These are phyloP conservation scores for Phylloscopus whistleri DNA, from an alignment of 2,113 vertebrate genomes.

Conservation along the genomic window DNA sequence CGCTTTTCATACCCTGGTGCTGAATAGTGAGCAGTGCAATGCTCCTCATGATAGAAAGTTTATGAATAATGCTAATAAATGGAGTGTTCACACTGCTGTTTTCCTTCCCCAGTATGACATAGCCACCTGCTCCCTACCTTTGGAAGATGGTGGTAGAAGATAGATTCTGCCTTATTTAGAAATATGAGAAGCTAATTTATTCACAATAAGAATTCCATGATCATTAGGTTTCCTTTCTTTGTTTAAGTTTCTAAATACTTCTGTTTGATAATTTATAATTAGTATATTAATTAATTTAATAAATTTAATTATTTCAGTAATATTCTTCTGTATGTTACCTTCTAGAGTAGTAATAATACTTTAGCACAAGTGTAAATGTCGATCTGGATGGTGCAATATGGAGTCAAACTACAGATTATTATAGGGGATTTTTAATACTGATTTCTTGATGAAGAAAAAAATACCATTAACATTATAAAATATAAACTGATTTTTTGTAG, in stretches of 20 bases:
- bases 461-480: not conserved
- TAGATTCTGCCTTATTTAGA: slow-evolving; percentile 36
- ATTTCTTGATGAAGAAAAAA: not conserved
- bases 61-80: slow-evolving; percentile 72
- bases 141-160: slow-evolving; percentile 3
- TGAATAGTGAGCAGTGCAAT: slow-evolving; percentile 51
- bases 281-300: not conserved
- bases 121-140: slow-evolving; percentile 61
- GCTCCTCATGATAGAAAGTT: slow-evolving; percentile 50
- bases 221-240: not conserved
- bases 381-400: not conserved
- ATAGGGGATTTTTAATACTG: rapidly evolving
- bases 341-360: not conserved
- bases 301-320: not conserved
- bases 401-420: not conserved
- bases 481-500: not conserved
- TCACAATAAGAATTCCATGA: not conserved
- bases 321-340: not conserved
- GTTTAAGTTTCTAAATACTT: not conserved
- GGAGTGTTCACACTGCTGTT: slow-evolving; percentile 25
- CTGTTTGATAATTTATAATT: not conserved
- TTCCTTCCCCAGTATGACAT: slow-evolving; percentile 12
- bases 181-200: slow-evolving; percentile 32
- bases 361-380: not conserved
- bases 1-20: slow-evolving; percentile 43